Conservation (phyloP, 2,797 vertebrate genomes). For the Notolepis coatsorum region DNA sequence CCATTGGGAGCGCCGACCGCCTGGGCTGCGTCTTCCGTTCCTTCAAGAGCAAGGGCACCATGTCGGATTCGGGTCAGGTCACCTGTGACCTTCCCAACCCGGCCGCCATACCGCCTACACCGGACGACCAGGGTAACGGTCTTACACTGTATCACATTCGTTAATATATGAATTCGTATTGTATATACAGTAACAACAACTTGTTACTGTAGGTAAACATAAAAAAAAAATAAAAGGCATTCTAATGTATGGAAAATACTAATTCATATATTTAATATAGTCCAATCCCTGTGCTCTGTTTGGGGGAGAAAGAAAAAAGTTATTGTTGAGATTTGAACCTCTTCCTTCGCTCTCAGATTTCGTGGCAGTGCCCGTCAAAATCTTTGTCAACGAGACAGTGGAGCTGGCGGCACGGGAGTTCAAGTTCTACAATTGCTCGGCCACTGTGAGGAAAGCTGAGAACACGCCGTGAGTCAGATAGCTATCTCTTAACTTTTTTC, state of each 20-base stretch:
- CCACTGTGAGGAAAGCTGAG: constrained; percentile 88
- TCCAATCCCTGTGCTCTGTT: too few relatives aligned
- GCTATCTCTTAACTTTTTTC: constrained; percentile 45
- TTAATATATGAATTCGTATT: too few relatives aligned
- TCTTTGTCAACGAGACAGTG: constrained; percentile 77
- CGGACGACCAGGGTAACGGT: constrained; percentile 88
- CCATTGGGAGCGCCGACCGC: constrained; percentile 67
- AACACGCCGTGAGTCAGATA: constrained; percentile 92
- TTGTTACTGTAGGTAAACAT: too few relatives aligned
- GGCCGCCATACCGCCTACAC: constrained; percentile 82
- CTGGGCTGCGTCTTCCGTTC: constrained; percentile 68
- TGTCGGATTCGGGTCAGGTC: constrained; percentile 72
- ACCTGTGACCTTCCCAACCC: constrained; percentile 75
- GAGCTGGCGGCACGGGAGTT: constrained; percentile 88
- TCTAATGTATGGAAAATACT: too few relatives aligned
- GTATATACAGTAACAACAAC: too few relatives aligned
- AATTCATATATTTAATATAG: too few relatives aligned
- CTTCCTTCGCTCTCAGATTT: constrained; percentile 80
- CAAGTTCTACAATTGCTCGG: constrained; percentile 94
- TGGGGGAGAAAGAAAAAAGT: too few relatives aligned
- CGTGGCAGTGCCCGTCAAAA: constrained; percentile 84
- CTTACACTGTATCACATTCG: too few relatives aligned
- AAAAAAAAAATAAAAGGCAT: too few relatives aligned
- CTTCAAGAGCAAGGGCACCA: constrained; percentile 59
- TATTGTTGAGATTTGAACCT: neutral